phyloP scores from a whole-genome alignment of 2,888 invertebrate genomes.

The Cylindroiulus punctatus region DNA sequence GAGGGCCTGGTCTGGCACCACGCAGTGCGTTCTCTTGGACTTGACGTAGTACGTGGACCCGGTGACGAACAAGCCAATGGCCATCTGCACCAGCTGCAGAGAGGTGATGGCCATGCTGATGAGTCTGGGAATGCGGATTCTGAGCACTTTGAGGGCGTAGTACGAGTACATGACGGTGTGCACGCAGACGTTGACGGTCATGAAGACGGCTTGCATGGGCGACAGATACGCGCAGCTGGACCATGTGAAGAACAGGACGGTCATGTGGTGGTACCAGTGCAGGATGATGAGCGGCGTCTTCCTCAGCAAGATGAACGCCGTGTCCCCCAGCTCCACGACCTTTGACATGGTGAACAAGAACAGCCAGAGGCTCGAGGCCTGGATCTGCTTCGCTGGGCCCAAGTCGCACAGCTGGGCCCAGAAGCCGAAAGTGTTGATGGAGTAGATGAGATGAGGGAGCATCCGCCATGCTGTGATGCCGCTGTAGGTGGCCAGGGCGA shows the following conservation, averaged over 20 bases:
- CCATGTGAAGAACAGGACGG: constrained; percentile 66
- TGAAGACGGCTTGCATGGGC: constrained; percentile 48
- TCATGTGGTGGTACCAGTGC: constrained; percentile 77
- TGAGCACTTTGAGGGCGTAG: constrained; percentile 86
- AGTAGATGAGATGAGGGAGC: constrained; percentile 90
- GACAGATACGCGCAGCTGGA: constrained; percentile 56
- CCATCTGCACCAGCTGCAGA: constrained; percentile 92
- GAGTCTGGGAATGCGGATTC: constrained; percentile 81
- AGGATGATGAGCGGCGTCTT: too few species aligned
- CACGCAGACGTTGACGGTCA: constrained; percentile 67
- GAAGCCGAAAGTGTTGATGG: constrained; percentile 87
- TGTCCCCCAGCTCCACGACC: too few species aligned
- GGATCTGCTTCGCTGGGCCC: constrained; percentile 89
- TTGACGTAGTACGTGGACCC: constrained; percentile 80
- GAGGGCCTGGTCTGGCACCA: not conserved
- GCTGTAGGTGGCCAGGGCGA: constrained; percentile 90
- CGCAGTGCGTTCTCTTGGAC: too few species aligned
- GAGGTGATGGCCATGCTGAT: constrained; percentile 90
- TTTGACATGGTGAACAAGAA: too few species aligned
- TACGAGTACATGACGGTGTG: constrained; percentile 93
- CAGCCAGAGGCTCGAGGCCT: constrained; percentile 97
- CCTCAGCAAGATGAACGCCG: constrained; percentile 86
- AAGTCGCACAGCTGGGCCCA: constrained; percentile 96
- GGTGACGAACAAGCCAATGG: constrained; percentile 89
- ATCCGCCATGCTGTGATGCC: constrained; percentile 86